Percentiles rank a stretch among this genome's conserved stretches.
Evolutionary conservation across 2,888 invertebrate genomes (phyloP).

Genomic region (Ochropleura plecta): DNA sequence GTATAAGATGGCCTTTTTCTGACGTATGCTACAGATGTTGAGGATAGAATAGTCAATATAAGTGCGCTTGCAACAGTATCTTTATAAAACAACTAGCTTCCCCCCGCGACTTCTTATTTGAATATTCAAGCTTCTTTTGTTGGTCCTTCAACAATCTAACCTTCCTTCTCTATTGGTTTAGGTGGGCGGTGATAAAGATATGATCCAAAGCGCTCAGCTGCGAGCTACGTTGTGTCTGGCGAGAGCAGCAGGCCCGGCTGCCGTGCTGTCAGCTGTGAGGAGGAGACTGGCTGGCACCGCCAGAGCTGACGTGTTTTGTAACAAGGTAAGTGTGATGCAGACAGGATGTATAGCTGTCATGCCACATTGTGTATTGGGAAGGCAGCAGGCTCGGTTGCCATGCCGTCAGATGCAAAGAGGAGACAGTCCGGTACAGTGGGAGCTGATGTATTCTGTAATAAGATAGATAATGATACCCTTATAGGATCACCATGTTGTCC

Average conservation of each 20-base stretch:
- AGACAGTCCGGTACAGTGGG: no score
- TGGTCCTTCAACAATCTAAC: not conserved
- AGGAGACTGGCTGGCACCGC: conserved; percentile 90
- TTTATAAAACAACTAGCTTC: not conserved
- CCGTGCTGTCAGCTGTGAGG: conserved; percentile 92
- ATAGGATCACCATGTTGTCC: no score
- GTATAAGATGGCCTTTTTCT: not conserved
- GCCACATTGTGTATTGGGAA: conserved; percentile 77
- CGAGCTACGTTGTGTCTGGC: conserved; percentile 92
- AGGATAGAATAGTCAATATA: not conserved
- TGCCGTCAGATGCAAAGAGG: no score
- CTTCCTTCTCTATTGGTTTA: conserved; percentile 26
- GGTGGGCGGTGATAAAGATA: conserved; percentile 83
- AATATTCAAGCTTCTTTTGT: not conserved
- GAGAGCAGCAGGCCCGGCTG: conserved; percentile 94
- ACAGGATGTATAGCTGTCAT: conserved; percentile 75
- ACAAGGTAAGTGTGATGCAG: conserved; percentile 81
- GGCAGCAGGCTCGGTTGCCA: no score
- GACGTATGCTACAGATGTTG: not conserved
- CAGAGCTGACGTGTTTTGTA: conserved; percentile 90
- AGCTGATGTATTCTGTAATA: conserved; percentile 57
- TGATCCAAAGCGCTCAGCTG: conserved; percentile 79
- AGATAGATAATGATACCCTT: not conserved
- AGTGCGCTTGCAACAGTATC: not conserved
- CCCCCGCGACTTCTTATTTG: no score